phyloP scores from a whole-genome alignment of 2,113 vertebrate species.

The Chaetops frenatus region DNA sequence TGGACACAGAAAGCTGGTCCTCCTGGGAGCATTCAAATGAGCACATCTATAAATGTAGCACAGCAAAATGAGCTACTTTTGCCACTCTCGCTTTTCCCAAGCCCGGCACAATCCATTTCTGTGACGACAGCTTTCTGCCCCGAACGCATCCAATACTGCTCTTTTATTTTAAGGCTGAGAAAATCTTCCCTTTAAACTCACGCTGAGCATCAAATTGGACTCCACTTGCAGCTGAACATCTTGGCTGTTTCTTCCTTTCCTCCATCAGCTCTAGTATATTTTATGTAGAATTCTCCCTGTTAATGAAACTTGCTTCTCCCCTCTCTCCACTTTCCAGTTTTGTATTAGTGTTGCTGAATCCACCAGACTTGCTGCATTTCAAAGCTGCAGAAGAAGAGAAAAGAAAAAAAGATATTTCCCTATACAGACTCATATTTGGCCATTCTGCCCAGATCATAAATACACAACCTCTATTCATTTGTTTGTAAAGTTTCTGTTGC shows the following conservation, averaged over 20 bases:
- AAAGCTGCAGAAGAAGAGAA: neutral
- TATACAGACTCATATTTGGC: neutral
- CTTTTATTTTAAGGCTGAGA: conserved; percentile 63
- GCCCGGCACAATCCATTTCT: conserved; percentile 37
- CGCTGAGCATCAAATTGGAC: conserved; percentile 57
- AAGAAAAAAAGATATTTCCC: neutral
- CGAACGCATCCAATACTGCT: conserved; percentile 20
- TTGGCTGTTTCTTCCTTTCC: conserved; percentile 17
- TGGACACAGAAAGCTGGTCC: neutral
- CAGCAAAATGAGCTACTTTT: conserved; percentile 37
- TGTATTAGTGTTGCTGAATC: neutral
- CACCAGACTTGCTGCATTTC: neutral
- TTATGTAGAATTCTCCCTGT: conserved; percentile 10
- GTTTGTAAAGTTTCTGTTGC: neutral
- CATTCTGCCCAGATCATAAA: neutral
- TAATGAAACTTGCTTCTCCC: conserved; percentile 20
- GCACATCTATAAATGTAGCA: conserved; percentile 12
- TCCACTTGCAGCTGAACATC: conserved; percentile 59
- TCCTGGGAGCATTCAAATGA: conserved; percentile 26
- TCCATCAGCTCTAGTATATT: conserved; percentile 19
- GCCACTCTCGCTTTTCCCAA: conserved; percentile 5
- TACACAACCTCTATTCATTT: neutral
- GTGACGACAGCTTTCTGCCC: conserved; percentile 46
- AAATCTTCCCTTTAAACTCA: conserved; percentile 65
- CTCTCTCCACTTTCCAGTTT: neutral